Percentiles rank a stretch among this genome's conserved stretches.
Conservation (phyloP, 2,888 invertebrate species). For the Agriotes lineatus region DNA sequence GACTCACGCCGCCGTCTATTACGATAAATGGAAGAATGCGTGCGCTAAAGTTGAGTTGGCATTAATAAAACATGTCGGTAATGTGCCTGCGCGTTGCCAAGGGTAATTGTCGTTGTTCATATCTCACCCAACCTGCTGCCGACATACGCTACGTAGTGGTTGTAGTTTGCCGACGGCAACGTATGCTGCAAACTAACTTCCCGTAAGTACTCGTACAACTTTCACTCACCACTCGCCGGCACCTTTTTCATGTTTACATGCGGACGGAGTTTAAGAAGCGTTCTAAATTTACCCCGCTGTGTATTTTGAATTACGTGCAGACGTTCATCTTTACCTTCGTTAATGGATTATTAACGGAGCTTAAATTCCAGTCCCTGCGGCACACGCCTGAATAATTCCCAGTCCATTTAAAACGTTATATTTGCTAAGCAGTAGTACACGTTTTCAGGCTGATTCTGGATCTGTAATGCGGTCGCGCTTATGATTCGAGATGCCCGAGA, state of each 20-base stretch:
- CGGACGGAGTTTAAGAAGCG: no score
- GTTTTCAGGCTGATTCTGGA: neutral
- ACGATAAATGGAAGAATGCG: constrained; percentile 15
- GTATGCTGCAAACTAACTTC: neutral
- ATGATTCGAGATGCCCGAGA: neutral
- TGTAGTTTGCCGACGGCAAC: neutral
- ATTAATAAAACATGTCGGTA: constrained; percentile 28
- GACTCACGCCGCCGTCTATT: neutral
- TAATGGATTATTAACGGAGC: neutral
- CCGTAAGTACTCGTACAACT: neutral
- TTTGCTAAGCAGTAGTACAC: constrained; percentile 2
- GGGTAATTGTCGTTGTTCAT: constrained; percentile 17
- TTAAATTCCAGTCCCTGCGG: neutral
- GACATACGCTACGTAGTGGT: constrained; percentile 8
- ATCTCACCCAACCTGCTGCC: neutral
- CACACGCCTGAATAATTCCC: constrained; percentile 2
- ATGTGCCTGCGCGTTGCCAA: constrained; percentile 29
- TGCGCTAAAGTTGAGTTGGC: constrained; percentile 3
- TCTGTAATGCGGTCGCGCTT: neutral
- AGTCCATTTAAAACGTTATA: constrained; percentile 2
- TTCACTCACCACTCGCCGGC: neutral
- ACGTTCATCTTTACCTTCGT: neutral
- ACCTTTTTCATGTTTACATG: neutral
- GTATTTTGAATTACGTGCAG: constrained; percentile 6
- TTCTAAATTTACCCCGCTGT: neutral